A percentile compares a stretch with the other conserved stretches of the same genome.
Evolutionary conservation across 2,888 invertebrate genomes (phyloP).

Genomic region (Tenthredo scrophulariae): DNA sequence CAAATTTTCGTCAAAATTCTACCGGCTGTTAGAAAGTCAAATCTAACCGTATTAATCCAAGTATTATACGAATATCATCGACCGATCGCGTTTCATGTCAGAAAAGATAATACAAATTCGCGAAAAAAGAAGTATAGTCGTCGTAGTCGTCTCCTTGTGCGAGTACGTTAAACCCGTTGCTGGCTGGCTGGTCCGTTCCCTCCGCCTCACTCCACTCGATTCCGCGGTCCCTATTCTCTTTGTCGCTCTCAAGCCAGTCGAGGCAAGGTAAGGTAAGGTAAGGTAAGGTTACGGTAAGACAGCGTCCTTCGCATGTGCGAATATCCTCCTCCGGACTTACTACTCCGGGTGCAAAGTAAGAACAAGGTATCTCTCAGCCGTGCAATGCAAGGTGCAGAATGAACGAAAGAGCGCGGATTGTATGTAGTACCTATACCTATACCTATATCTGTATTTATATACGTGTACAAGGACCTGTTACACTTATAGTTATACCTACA

Average conservation of each 20-base stretch:
- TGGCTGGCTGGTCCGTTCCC: not conserved
- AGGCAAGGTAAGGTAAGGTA: not conserved
- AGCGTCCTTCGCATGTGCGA: constrained; percentile 31
- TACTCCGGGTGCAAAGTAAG: not conserved
- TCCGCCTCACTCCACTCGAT: not conserved
- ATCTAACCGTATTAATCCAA: too few relatives aligned
- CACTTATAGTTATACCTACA: not conserved
- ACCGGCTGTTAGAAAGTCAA: too few relatives aligned
- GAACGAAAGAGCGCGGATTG: constrained; percentile 3
- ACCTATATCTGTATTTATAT: not conserved
- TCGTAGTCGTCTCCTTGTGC: constrained; percentile 36
- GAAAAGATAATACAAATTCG: constrained; percentile 8
- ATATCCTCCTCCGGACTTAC: not conserved
- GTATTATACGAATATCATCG: not conserved
- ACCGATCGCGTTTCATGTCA: not conserved
- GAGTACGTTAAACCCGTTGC: constrained; percentile 44
- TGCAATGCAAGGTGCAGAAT: constrained; percentile 28
- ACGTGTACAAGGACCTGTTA: not conserved
- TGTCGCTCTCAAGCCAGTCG: not conserved
- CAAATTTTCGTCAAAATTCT: not conserved
- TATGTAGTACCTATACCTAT: not conserved
- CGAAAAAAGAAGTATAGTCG: not conserved
- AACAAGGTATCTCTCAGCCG: not conserved
- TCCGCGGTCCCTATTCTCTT: not conserved
- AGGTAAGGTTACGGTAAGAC: not conserved